Percentiles rank a stretch among this genome's conserved stretches.
Conservation (phyloP, 2,113 vertebrate species). For the Cyanoramphus novaezelandiae region DNA sequence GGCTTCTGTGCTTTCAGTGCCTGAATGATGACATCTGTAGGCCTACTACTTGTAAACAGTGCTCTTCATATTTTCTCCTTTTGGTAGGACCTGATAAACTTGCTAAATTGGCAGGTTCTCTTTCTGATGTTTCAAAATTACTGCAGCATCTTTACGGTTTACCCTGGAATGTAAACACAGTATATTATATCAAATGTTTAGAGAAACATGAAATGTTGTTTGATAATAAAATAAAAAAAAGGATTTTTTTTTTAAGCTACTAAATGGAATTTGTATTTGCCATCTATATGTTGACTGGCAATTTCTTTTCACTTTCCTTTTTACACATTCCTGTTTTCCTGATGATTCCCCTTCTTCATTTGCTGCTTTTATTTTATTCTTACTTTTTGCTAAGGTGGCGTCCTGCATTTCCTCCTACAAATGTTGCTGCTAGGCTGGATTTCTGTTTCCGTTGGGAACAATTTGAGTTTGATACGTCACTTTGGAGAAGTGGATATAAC, state of each 20-base stretch:
- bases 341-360: background rate
- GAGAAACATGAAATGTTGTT: background rate
- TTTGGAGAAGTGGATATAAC: accelerated
- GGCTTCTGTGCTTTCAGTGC: background rate
- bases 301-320: background rate
- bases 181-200: background rate
- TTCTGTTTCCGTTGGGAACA: background rate
- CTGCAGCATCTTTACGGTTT: background rate
- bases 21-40: background rate
- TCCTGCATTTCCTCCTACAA: background rate
- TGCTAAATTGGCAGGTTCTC: background rate
- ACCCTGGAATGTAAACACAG: background rate
- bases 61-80: background rate
- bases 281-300: background rate
- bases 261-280: background rate
- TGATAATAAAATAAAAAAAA: background rate
- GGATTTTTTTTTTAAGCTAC: background rate
- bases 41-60: background rate
- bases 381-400: background rate
- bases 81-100: background rate
- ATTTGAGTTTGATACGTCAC: accelerated
- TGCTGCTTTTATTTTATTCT: background rate
- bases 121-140: background rate
- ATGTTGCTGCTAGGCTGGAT: background rate
- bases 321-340: background rate